A percentile compares a stretch with the other conserved stretches of the same genome.
Conservation (phyloP, 1,140 invertebrate genomes). For the Zaprionus taronus region DNA sequence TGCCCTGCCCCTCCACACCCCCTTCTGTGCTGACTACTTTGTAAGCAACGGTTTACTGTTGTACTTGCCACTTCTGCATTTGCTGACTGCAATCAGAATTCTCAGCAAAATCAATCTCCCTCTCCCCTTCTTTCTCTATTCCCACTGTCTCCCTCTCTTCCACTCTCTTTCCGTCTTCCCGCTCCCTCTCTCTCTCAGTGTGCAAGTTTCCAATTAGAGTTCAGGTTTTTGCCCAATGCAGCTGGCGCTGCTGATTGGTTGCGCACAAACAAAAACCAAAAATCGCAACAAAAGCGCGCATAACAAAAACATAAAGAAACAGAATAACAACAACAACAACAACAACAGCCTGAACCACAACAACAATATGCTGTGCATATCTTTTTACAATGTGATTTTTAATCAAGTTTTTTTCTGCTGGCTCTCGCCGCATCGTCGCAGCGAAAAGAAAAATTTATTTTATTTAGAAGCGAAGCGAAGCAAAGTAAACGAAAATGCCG, state of each 20-base stretch:
- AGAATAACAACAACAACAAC: constrained; percentile 28
- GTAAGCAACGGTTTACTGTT: constrained; percentile 69
- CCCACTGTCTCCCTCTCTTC: background rate
- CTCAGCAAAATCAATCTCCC: background rate
- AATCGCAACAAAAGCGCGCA: constrained; percentile 35
- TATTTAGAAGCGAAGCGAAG: constrained; percentile 17
- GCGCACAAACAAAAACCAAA: constrained; percentile 53
- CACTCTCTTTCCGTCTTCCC: background rate
- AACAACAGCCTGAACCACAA: constrained; percentile 8
- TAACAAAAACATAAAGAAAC: constrained; percentile 24
- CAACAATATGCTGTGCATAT: constrained; percentile 64
- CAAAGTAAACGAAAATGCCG: constrained; percentile 13
- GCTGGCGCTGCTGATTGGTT: constrained; percentile 50
- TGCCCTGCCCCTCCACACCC: background rate
- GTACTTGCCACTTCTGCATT: constrained; percentile 56
- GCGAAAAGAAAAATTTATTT: constrained; percentile 29
- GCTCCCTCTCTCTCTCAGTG: constrained; percentile 21
- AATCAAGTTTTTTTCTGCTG: constrained; percentile 65
- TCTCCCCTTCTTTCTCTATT: background rate
- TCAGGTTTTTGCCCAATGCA: constrained; percentile 22
- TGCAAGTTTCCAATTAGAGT: constrained; percentile 63
- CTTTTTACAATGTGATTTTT: constrained; percentile 72
- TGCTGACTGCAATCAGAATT: constrained; percentile 65
- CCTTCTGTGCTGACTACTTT: constrained; percentile 62
- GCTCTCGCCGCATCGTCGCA: constrained; percentile 2